phyloP scores from a whole-genome alignment of 2,113 vertebrate species.

The Gallinago paraguaiae region DNA sequence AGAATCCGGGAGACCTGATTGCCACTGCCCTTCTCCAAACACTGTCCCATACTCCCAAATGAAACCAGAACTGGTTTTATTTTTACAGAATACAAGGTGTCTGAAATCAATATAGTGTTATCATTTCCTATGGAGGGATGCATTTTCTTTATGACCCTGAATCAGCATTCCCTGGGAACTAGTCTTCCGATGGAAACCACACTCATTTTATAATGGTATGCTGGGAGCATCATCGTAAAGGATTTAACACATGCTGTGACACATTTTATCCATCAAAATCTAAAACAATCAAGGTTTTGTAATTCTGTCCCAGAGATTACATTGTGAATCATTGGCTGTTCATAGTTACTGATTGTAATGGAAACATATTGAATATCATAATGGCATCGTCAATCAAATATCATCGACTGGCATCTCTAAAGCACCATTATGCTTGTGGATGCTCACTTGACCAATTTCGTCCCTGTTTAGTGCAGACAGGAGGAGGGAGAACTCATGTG shows the following conservation, averaged over 20 bases:
- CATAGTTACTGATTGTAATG: neutral
- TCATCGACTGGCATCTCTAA: neutral
- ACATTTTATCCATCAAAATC: slow-evolving; percentile 31
- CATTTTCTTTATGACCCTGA: slow-evolving; percentile 17
- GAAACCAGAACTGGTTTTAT: neutral
- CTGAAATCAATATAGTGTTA: slow-evolving; percentile 29
- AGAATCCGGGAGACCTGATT: slow-evolving; percentile 25
- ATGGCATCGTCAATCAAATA: slow-evolving; percentile 27
- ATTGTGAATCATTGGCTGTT: slow-evolving; percentile 2
- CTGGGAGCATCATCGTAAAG: neutral
- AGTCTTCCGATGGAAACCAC: neutral
- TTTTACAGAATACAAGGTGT: neutral
- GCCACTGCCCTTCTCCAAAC: neutral
- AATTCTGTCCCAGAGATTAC: neutral
- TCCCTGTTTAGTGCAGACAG: neutral
- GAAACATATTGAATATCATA: slow-evolving; percentile 15
- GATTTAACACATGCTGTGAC: neutral
- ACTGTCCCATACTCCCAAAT: neutral
- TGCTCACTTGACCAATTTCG: neutral
- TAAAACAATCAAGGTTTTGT: slow-evolving; percentile 1
- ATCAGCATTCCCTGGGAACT: neutral
- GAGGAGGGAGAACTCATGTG: neutral
- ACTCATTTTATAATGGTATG: neutral
- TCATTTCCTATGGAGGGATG: neutral
- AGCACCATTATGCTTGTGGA: neutral